A percentile compares a stretch with the other conserved stretches of the same genome.
Evolutionary conservation across 2,888 invertebrate genomes (phyloP).

Genomic region (Prosopocoilus inquinatus): DNA sequence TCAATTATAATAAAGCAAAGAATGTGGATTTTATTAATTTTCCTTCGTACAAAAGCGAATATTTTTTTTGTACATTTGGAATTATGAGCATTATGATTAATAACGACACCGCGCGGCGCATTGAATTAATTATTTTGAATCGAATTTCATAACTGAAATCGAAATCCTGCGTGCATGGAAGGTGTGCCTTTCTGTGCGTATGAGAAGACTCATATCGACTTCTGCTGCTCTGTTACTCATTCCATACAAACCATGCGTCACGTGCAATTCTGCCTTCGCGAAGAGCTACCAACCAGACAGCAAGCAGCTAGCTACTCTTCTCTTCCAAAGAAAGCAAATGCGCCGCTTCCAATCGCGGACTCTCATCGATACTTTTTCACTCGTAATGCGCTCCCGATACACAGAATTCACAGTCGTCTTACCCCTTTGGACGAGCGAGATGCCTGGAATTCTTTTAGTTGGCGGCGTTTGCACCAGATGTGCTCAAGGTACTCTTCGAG

Average conservation of each 20-base stretch:
- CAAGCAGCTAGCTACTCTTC: too few species aligned
- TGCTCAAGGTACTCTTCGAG: conserved; percentile 22
- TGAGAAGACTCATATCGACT: conserved; percentile 3
- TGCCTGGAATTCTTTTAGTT: conserved; percentile 37
- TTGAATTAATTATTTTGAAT: too few species aligned
- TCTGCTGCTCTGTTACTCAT: conserved; percentile 27
- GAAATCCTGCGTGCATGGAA: conserved; percentile 3
- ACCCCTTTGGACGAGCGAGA: conserved; percentile 46
- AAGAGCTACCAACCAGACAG: not conserved
- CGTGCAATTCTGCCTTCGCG: conserved; percentile 19
- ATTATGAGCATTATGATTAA: too few species aligned
- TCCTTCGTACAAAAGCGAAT: too few species aligned
- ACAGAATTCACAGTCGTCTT: conserved; percentile 48
- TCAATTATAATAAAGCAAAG: too few species aligned
- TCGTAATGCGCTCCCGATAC: conserved; percentile 39
- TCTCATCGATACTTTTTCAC: conserved; percentile 3
- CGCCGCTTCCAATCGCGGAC: not conserved
- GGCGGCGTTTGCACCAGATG: conserved; percentile 13
- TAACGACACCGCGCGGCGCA: too few species aligned
- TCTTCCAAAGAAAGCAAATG: not conserved
- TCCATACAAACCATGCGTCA: conserved; percentile 30
- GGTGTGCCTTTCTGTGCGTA: conserved; percentile 12
- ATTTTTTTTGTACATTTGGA: too few species aligned
- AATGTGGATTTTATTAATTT: too few species aligned
- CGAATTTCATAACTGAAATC: too few species aligned